A percentile compares a stretch with the other conserved stretches of the same genome.
These are phyloP conservation scores for Macrosteles quadrilineatus DNA, from an alignment of 1,140 invertebrate genomes.

Conservation along the genomic window DNA sequence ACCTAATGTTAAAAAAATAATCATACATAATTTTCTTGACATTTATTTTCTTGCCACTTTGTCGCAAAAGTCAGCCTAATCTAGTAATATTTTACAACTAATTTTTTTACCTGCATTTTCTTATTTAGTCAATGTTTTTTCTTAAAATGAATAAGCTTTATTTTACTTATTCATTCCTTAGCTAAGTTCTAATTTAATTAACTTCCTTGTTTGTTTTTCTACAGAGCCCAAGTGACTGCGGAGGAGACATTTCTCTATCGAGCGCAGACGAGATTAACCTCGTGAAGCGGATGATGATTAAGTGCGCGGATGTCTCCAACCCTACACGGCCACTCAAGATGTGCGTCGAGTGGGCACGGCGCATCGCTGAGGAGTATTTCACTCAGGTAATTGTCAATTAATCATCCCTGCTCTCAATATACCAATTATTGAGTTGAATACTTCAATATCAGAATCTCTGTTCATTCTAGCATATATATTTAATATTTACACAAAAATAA, in stretches of 20 bases:
- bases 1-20: too few relatives aligned
- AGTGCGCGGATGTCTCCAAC: constrained; percentile 96
- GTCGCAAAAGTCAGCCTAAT: too few relatives aligned
- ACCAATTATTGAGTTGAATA: too few relatives aligned
- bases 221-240: constrained; percentile 39
- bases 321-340: constrained; percentile 80
- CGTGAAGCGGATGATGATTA: constrained; percentile 94
- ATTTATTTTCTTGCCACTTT: too few relatives aligned
- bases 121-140: neutral
- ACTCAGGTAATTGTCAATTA: constrained; percentile 59
- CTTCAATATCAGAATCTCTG: too few relatives aligned
- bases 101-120: neutral
- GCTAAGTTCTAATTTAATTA: neutral
- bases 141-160: neutral
- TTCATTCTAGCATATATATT: too few relatives aligned
- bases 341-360: constrained; percentile 89
- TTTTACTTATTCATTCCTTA: neutral
- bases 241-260: constrained; percentile 54
- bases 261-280: constrained; percentile 77
- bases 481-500: too few relatives aligned
- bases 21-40: too few relatives aligned
- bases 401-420: too few relatives aligned
- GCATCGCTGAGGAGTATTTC: constrained; percentile 91
- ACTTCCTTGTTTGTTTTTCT: too few relatives aligned
- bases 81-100: neutral